phyloP scores from a whole-genome alignment of 2,113 vertebrate genomes.

The Onychostruthus taczanowskii region DNA sequence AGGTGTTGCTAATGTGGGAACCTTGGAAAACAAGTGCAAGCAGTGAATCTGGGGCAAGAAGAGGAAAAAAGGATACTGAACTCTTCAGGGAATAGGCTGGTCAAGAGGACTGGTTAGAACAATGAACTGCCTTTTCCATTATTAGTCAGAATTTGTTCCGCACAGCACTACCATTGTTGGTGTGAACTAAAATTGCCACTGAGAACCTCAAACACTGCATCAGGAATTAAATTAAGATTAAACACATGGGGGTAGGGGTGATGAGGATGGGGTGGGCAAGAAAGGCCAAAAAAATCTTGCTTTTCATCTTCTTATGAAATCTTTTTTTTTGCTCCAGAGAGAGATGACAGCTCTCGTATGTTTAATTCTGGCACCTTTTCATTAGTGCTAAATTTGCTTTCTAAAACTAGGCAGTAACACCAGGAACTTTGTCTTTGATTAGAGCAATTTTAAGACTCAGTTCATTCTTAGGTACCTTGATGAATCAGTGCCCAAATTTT shows the following conservation, averaged over 20 bases:
- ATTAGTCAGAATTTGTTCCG: not conserved
- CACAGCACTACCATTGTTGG: not conserved
- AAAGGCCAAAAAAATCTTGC: not conserved
- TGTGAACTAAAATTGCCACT: not conserved
- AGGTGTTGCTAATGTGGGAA: not conserved
- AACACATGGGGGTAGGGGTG: not conserved
- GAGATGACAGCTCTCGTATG: not conserved
- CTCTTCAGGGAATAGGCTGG: not conserved
- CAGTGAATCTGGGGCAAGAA: not conserved
- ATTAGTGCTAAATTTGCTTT: constrained; percentile 16
- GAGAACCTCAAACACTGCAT: not conserved
- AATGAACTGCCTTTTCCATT: not conserved
- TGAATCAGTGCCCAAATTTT: not conserved
- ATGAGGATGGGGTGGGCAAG: not conserved
- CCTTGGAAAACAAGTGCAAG: not conserved
- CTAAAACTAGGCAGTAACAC: not conserved
- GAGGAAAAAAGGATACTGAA: not conserved
- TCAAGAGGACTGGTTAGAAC: not conserved
- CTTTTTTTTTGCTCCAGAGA: not conserved
- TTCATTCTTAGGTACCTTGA: not conserved
- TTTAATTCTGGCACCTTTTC: not conserved
- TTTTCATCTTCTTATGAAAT: not conserved
- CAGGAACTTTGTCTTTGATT: not conserved
- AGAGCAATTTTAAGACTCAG: not conserved
- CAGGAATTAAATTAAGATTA: not conserved